Evolutionary conservation across 2,888 invertebrate species (phyloP).

Genomic region (Dichetophora obliterata): DNA sequence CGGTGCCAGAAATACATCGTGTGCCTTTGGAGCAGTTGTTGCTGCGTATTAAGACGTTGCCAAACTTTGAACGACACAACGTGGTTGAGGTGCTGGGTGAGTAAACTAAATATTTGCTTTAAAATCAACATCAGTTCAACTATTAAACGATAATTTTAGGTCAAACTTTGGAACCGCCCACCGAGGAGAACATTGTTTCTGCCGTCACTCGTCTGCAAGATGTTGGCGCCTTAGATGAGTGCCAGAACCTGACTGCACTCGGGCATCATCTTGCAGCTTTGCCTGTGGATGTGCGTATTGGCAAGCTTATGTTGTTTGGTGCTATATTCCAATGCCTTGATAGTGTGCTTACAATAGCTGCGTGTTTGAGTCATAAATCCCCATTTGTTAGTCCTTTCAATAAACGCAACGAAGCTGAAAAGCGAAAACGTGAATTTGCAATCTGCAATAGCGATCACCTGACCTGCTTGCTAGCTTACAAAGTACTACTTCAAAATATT

Average conservation of each 20-base stretch:
- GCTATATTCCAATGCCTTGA: slow-evolving; percentile 93
- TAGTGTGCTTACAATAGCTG: slow-evolving; percentile 91
- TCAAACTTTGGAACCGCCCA: slow-evolving; percentile 82
- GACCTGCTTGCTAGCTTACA: slow-evolving; percentile 86
- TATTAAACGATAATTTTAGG: slow-evolving; percentile 67
- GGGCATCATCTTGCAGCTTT: slow-evolving; percentile 89
- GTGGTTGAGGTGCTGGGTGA: slow-evolving; percentile 61
- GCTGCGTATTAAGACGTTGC: slow-evolving; percentile 80
- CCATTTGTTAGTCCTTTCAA: slow-evolving; percentile 84
- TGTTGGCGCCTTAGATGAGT: slow-evolving; percentile 84
- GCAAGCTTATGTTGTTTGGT: slow-evolving; percentile 92
- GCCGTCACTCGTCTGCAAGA: slow-evolving; percentile 80
- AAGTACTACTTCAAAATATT: slow-evolving; percentile 71
- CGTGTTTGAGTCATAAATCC: slow-evolving; percentile 83
- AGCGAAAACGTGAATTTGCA: slow-evolving; percentile 81
- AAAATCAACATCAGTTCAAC: neutral
- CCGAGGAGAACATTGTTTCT: slow-evolving; percentile 76
- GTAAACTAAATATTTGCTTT: neutral
- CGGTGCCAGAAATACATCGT: slow-evolving; percentile 90
- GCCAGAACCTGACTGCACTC: slow-evolving; percentile 82
- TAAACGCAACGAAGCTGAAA: slow-evolving; percentile 78
- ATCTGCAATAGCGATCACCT: slow-evolving; percentile 90
- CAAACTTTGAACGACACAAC: slow-evolving; percentile 60
- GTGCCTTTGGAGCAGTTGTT: slow-evolving; percentile 88
- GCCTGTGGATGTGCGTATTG: slow-evolving; percentile 91